Evolutionary conservation across 2,888 invertebrate genomes (phyloP), one percentile per base, ranked within the genome.

Genomic region (Trichogramma evanescens): DNA sequence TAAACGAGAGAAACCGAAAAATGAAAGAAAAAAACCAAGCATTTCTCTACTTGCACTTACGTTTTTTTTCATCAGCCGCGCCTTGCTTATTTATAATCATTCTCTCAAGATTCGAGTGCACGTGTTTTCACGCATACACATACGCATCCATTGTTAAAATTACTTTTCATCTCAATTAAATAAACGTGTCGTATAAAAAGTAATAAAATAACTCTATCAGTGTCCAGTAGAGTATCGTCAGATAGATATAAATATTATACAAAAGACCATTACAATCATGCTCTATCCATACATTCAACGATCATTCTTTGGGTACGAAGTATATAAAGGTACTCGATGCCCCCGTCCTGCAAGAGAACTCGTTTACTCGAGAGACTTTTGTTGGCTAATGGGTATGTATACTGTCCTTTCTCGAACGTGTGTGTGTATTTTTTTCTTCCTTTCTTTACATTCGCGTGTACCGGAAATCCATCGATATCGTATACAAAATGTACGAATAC

Each of bases 11-110:
- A 26, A 26, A 26, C 26, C 55, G 58, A 61, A 56, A 62, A 61
- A 26, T 26, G 26, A 26, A 26, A 26, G 2, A 2, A 71, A 69
- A 66, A 72, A 74, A 63, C 56, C 71, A 75, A 76, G 74, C 63
- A 61, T 71, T 75, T 71, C 68, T 72, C 75, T 73, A 74, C 74
- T 71, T 74, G 75, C 76, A 75, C 73, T 75, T 72, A 59, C 45
- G 48, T 59, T 63, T 64, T 51, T 45, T 45, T 51, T 51, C 4
- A 49, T 50, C 40, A 26, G 13, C 41, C 13, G 2, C 41, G 2
- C 41, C n/a, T 59, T 42, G 43, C 56, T 48, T 50, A 5, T 43
- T 9, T 42, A 42, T 54, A 7, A 5, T n/a, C 44, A 26, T 39
- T 43, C 4, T 8, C 46, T 8, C 10, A 8, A 26, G 7, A 39